Percentiles rank a stretch among this genome's conserved stretches.
These are phyloP conservation scores for Pandemis corylana DNA, from an alignment of 2,888 invertebrate genomes.

Conservation along the genomic window DNA sequence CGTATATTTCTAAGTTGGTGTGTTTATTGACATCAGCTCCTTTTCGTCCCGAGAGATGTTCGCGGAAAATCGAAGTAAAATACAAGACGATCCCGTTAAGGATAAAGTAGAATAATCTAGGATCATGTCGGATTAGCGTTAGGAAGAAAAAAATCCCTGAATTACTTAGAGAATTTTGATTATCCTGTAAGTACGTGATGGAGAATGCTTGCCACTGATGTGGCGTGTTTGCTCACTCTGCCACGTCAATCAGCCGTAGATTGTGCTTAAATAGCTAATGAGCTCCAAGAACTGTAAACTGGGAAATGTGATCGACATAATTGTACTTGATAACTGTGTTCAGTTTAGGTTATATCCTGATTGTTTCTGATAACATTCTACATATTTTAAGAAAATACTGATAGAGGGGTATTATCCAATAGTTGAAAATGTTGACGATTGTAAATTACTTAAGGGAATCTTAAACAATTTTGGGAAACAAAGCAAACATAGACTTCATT, in stretches of 20 bases:
- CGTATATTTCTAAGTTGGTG: slow-evolving; percentile 8
- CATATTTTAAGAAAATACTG: not conserved
- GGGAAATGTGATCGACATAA: slow-evolving; percentile 25
- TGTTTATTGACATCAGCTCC: slow-evolving; percentile 18
- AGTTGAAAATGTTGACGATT: too few species aligned
- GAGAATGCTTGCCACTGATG: slow-evolving; percentile 24
- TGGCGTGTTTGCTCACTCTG: slow-evolving; percentile 26
- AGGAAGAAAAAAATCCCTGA: slow-evolving; percentile 9
- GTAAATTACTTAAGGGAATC: not conserved
- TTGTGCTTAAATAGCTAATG: slow-evolving; percentile 34
- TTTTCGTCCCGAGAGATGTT: slow-evolving; percentile 7
- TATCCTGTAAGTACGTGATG: slow-evolving; percentile 13
- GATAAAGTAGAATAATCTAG: slow-evolving; percentile 24
- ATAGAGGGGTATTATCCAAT: not conserved
- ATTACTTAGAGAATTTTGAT: slow-evolving; percentile 27
- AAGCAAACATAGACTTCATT: not conserved
- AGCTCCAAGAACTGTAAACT: slow-evolving; percentile 26
- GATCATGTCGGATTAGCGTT: slow-evolving; percentile 21
- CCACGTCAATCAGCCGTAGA: slow-evolving; percentile 31
- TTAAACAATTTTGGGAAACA: not conserved
- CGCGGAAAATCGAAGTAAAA: slow-evolving; percentile 22
- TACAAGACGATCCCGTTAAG: slow-evolving; percentile 20
- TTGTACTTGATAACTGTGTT: slow-evolving; percentile 25
- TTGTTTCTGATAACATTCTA: not conserved
- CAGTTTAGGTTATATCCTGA: slow-evolving; percentile 3